These are phyloP conservation scores for Agelastica alni DNA, from an alignment of 2,888 invertebrate species.

Conservation along the genomic window DNA sequence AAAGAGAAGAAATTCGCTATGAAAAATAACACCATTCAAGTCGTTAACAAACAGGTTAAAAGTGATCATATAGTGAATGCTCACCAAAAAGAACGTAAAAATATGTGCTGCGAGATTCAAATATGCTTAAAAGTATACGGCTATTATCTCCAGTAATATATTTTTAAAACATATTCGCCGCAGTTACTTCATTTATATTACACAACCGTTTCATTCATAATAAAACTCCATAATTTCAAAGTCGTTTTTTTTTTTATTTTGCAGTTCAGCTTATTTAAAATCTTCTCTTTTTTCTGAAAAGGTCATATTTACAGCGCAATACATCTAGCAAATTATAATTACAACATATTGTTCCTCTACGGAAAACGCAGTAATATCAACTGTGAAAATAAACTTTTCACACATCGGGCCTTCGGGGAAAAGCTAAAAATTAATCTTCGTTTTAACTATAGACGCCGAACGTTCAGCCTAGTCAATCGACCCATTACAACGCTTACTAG, in stretches of 20 bases:
- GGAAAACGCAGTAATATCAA: conserved; percentile 7
- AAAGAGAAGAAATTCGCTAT: too few relatives aligned
- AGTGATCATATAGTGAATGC: too few relatives aligned
- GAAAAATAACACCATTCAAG: too few relatives aligned
- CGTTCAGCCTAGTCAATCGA: background rate
- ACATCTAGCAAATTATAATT: conserved; percentile 9
- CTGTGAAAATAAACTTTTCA: conserved; percentile 11
- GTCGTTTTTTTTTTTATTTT: background rate
- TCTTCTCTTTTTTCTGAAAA: background rate
- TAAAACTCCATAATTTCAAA: background rate
- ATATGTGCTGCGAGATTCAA: too few relatives aligned
- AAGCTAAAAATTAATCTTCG: conserved; percentile 1
- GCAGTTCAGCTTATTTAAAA: background rate
- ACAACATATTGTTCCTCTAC: conserved; percentile 1
- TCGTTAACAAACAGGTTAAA: too few relatives aligned
- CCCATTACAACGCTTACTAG: too few relatives aligned
- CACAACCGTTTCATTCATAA: background rate
- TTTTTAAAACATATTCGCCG: too few relatives aligned
- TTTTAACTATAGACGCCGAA: background rate
- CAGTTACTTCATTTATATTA: too few relatives aligned
- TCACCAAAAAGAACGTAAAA: too few relatives aligned
- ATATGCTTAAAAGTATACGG: too few relatives aligned
- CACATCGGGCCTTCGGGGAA: conserved; percentile 7
- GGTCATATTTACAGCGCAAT: background rate
- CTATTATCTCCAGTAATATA: too few relatives aligned